Conservation (phyloP, 2,797 vertebrate genomes). For the Stomatorhinus walkeri region DNA sequence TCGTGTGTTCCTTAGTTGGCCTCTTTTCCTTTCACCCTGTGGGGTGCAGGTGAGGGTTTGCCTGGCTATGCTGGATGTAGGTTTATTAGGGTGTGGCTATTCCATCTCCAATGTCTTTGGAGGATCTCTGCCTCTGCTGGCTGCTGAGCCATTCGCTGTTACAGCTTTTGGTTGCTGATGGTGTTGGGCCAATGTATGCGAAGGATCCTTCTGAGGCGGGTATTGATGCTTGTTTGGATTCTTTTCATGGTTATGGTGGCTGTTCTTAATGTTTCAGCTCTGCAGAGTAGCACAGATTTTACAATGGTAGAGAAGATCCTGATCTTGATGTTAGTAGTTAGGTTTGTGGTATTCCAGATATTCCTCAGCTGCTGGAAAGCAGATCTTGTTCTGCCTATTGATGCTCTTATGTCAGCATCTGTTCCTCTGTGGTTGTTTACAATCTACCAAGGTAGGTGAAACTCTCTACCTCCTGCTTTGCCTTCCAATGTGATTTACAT, state of each 20-base stretch:
- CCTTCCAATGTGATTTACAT: neutral
- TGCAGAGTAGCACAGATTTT: neutral
- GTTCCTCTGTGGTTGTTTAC: neutral
- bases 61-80: neutral
- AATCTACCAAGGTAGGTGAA: neutral
- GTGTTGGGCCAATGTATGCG: neutral
- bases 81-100: neutral
- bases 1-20: neutral
- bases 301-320: neutral
- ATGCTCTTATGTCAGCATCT: conserved; percentile 7
- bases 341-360: neutral
- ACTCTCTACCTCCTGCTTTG: neutral
- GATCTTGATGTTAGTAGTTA: neutral
- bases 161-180: neutral
- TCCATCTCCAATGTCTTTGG: neutral
- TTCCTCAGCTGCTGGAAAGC: conserved; percentile 14
- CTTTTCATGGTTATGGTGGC: neutral
- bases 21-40: conserved; percentile 7
- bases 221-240: conserved; percentile 8
- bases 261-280: neutral
- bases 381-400: conserved; percentile 4
- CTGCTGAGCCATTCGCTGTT: neutral
- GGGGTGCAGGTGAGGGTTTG: neutral
- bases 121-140: neutral
- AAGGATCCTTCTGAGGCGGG: neutral